Base-by-base conservation (phyloP, 1,140 invertebrate genomes). In the Rhyzopertha dominica region DNA sequence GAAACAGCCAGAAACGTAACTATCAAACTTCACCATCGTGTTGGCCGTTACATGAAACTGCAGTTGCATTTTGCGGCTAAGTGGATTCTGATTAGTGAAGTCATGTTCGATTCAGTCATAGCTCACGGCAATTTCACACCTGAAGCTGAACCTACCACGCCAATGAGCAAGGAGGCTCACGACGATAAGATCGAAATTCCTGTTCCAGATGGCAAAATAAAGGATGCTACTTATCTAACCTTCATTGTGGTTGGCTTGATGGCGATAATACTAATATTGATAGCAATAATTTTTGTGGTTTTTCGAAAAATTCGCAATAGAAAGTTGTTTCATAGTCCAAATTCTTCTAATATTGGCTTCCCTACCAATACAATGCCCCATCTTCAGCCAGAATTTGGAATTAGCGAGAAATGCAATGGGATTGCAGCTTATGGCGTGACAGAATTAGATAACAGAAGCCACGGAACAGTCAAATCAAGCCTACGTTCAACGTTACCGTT, bases 21-120 rank as follows among this genome's bases (percentile, higher is more conserved):
- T 39, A 82, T 94, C 29, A 77, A 82, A 30, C 70, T 94, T 4
- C 75, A 84, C 49, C 80, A 87, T 56, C 75, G 81, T 43, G 74
- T 88, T 10, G 90, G 84, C 1, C 76, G 76, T 55, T 87, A 81
- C 59, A 75, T 93, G 29, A 86, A 84, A 63, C 52, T 93, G 23
- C 80, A 85, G 60, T 73, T 94, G 2, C 80, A 76, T 55, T 91
- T 90, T 61, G 80, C 83, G 25, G 74, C 84, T n/a, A 81, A 82
- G 58, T 94, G 90, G 90, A 80, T 95, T 37, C 73, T 95, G 31
- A 80, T 95, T 48, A 91, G 88, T 63, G 91, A 95, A 72, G 75
- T 94, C 43, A 79, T 77, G 3, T 88, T 88, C 54, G 79, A 84
- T 51, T 84, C 84, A n/a, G 72, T 82, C 45, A 68, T 83, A 2